These are phyloP conservation scores for Ophraella communa DNA, from an alignment of 2,888 invertebrate species.

Conservation along the genomic window DNA sequence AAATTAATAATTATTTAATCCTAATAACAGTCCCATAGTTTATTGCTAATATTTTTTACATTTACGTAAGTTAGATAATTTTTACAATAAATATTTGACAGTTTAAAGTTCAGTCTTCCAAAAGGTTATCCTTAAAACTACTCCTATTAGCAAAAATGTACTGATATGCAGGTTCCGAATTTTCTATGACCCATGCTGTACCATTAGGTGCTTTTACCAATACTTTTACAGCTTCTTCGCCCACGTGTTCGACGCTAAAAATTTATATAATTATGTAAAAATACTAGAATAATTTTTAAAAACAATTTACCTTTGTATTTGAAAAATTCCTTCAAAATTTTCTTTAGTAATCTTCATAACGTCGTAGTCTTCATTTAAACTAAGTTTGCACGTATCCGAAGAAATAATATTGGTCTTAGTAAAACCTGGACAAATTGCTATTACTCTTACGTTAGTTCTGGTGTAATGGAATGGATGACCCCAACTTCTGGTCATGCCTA, in stretches of 20 bases:
- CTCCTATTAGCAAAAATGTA: slow-evolving; percentile 23
- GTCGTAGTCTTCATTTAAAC: not conserved
- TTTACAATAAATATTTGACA: no score
- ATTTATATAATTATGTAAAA: slow-evolving; percentile 9
- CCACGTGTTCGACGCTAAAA: slow-evolving; percentile 42
- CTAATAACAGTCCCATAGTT: no score
- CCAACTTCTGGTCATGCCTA: slow-evolving; percentile 35
- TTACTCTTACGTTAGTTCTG: slow-evolving; percentile 60
- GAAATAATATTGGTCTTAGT: slow-evolving; percentile 40
- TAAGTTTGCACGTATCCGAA: not conserved
- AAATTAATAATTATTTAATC: no score
- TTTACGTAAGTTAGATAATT: no score
- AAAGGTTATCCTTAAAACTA: not conserved
- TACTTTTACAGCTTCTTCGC: slow-evolving; percentile 44
- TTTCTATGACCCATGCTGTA: slow-evolving; percentile 61
- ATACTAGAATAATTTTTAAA: no score
- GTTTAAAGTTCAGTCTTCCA: not conserved
- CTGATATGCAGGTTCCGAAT: slow-evolving; percentile 54
- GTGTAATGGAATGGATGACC: slow-evolving; percentile 46
- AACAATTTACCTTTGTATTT: not conserved
- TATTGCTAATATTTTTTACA: no score
- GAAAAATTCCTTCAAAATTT: no score
- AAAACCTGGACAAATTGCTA: slow-evolving; percentile 63
- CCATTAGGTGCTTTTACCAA: slow-evolving; percentile 57
- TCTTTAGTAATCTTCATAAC: not conserved